Conservation (phyloP, 2,797 vertebrate genomes). For the Chromis chromis region DNA sequence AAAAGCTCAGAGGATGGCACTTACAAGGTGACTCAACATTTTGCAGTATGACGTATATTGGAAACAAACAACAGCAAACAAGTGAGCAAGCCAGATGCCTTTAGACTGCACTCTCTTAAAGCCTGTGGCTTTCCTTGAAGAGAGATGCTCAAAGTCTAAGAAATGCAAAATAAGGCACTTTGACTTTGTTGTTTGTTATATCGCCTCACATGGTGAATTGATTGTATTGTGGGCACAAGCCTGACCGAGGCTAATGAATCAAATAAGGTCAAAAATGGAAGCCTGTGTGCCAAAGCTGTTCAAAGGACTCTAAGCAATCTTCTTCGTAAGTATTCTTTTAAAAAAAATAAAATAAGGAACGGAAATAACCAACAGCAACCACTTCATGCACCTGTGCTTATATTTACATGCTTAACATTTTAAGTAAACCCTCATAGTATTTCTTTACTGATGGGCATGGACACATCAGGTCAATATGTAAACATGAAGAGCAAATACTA, state of each 20-base stretch:
- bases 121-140: slow-evolving; percentile 95
- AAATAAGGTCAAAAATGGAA: slow-evolving; percentile 92
- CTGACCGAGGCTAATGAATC: slow-evolving; percentile 94
- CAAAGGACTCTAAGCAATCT: slow-evolving; percentile 93
- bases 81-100: slow-evolving; percentile 83
- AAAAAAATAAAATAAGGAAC: slow-evolving; percentile 73
- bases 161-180: slow-evolving; percentile 90
- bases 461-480: slow-evolving; percentile 50
- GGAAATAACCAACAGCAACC: slow-evolving; percentile 66
- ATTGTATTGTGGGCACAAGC: slow-evolving; percentile 97
- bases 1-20: slow-evolving; percentile 95
- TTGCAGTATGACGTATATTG: slow-evolving; percentile 91
- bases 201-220: slow-evolving; percentile 92
- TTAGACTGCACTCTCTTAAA: slow-evolving; percentile 93
- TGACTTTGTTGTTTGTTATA: slow-evolving; percentile 97
- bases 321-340: slow-evolving; percentile 98
- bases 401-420: slow-evolving; percentile 45
- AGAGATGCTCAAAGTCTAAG: slow-evolving; percentile 95
- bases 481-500: slow-evolving; percentile 32
- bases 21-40: slow-evolving; percentile 97
- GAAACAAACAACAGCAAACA: slow-evolving; percentile 72
- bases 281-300: slow-evolving; percentile 94
- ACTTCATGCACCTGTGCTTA: slow-evolving; percentile 60
- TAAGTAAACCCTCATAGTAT: slow-evolving; percentile 31
- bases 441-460: slow-evolving; percentile 52